Conservation (phyloP, 2,797 vertebrate species). For the Capromys pilorides region DNA sequence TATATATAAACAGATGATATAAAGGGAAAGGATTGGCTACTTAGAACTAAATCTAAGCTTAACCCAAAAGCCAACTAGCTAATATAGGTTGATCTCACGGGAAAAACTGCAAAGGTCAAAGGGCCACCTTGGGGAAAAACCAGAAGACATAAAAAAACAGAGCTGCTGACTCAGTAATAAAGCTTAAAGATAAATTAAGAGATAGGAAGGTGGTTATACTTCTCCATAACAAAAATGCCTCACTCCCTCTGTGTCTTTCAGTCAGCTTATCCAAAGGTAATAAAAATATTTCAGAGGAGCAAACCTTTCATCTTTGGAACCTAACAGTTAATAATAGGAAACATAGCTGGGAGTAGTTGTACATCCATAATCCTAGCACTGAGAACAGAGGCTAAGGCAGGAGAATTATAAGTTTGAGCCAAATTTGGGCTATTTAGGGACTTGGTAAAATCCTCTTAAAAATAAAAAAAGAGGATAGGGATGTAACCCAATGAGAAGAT, state of each 20-base stretch:
- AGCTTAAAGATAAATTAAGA: constrained; percentile 11
- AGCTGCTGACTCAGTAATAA: constrained; percentile 39
- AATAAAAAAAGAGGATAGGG: background rate
- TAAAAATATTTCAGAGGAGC: constrained; percentile 52
- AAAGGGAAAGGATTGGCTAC: constrained; percentile 23
- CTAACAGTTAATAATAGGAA: constrained; percentile 24
- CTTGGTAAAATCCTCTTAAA: background rate
- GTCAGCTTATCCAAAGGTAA: background rate
- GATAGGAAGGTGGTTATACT: constrained; percentile 33
- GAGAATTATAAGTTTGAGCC: background rate
- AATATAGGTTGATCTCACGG: background rate
- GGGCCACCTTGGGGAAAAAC: background rate
- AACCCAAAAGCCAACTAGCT: constrained; percentile 4
- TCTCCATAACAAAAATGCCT: constrained; percentile 6
- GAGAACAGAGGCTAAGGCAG: background rate
- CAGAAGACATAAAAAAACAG: background rate
- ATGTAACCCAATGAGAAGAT: background rate
- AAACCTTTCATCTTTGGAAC: constrained; percentile 58
- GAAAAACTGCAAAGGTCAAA: constrained; percentile 54
- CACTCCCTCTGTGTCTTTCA: constrained; percentile 9
- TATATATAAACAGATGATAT: background rate
- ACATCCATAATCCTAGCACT: background rate
- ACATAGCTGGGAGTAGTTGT: background rate
- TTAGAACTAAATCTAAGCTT: constrained; percentile 36
- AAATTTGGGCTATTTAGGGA: background rate